Conservation (phyloP, 2,888 invertebrate genomes). For the Cataglyphis rosenhaueri region DNA sequence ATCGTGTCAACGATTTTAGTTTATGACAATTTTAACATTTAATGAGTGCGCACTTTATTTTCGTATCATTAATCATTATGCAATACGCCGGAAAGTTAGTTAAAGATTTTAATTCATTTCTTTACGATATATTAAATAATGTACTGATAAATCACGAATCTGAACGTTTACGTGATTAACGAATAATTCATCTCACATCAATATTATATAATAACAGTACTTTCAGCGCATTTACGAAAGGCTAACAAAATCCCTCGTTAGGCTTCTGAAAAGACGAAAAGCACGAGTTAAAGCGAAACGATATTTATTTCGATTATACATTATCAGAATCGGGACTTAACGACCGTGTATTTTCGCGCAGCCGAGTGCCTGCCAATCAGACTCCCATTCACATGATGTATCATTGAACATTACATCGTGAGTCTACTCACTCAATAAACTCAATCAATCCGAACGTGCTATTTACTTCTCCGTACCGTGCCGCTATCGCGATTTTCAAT, state of each 20-base stretch:
- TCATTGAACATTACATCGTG: constrained; percentile 36
- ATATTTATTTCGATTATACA: constrained; percentile 38
- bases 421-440: constrained; percentile 43
- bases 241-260: constrained; percentile 45
- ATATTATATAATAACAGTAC: constrained; percentile 26
- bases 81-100: background rate
- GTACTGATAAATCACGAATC: constrained; percentile 8
- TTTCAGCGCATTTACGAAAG: background rate
- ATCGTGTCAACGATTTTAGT: constrained; percentile 7
- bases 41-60: background rate
- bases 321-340: constrained; percentile 41
- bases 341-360: constrained; percentile 13
- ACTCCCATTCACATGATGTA: constrained; percentile 47
- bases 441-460: constrained; percentile 42
- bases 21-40: background rate
- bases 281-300: constrained; percentile 11
- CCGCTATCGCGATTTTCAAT: constrained; percentile 53
- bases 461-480: constrained; percentile 30
- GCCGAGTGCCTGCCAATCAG: constrained; percentile 43
- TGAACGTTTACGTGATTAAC: constrained; percentile 20
- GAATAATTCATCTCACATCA: background rate
- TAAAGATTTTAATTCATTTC: background rate
- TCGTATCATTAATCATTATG: constrained; percentile 18
- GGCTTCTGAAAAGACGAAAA: constrained; percentile 38
- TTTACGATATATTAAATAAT: background rate